Conservation (phyloP, 2,888 invertebrate genomes). For the Dione juno region DNA sequence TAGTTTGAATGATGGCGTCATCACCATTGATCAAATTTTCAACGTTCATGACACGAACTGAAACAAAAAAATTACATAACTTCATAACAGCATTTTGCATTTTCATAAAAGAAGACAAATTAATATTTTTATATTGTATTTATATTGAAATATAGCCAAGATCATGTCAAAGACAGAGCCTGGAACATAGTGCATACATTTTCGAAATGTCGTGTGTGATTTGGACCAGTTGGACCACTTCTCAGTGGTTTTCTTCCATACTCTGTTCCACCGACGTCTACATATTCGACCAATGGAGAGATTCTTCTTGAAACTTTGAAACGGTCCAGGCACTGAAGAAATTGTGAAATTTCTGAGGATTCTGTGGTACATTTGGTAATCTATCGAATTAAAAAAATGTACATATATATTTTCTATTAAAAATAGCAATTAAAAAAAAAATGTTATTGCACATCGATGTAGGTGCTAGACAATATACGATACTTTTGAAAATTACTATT, state of each 20-base stretch:
- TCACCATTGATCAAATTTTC: conserved; percentile 58
- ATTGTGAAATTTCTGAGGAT: conserved; percentile 31
- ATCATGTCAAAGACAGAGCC: not conserved
- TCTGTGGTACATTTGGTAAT: conserved; percentile 24
- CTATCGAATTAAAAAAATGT: not conserved
- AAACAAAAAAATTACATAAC: conserved; percentile 17
- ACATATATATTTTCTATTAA: not conserved
- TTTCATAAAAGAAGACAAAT: too few species aligned
- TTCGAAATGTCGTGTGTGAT: conserved; percentile 53
- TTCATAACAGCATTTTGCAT: not conserved
- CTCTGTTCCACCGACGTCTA: conserved; percentile 56
- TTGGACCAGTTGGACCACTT: conserved; percentile 59
- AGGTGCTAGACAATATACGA: too few species aligned
- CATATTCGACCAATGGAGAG: conserved; percentile 56
- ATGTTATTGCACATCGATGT: too few species aligned
- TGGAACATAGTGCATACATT: conserved; percentile 52
- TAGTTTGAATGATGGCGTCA: conserved; percentile 62
- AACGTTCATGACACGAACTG: conserved; percentile 58
- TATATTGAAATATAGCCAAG: not conserved
- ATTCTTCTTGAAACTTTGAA: conserved; percentile 52
- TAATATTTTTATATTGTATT: too few species aligned
- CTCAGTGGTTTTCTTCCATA: conserved; percentile 65
- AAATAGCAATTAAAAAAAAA: too few species aligned
- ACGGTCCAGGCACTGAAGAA: conserved; percentile 52
- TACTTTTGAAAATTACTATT: too few species aligned